A percentile compares a stretch with the other conserved stretches of the same genome.
phyloP scores from a whole-genome alignment of 1,140 invertebrate genomes.

The Drosophila tristis region DNA sequence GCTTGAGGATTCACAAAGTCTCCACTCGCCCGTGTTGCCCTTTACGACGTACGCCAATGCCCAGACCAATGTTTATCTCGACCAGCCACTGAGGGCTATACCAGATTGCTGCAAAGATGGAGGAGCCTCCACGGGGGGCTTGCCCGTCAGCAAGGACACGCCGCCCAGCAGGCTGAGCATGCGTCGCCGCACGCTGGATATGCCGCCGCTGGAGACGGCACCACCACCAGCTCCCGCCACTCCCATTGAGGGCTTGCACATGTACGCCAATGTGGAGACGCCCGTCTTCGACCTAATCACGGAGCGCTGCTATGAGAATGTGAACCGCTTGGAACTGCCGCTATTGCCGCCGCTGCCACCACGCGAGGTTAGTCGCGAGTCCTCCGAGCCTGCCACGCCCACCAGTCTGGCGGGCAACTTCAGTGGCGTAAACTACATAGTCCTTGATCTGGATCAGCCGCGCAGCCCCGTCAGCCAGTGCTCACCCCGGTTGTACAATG shows the following conservation, averaged over 20 bases:
- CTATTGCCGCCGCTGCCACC: conserved; percentile 43
- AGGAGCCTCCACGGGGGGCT: conserved; percentile 48
- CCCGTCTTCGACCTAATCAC: conserved; percentile 46
- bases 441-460: conserved; percentile 80
- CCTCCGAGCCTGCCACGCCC: conserved; percentile 45
- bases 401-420: conserved; percentile 30
- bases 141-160: conserved; percentile 19
- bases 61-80: conserved; percentile 67
- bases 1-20: conserved; percentile 85
- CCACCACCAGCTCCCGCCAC: conserved; percentile 47
- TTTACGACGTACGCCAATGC: conserved; percentile 46
- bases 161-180: conserved; percentile 23
- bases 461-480: conserved; percentile 27
- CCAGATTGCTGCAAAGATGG: conserved; percentile 66
- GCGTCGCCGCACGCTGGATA: conserved; percentile 58
- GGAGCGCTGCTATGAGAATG: conserved; percentile 77
- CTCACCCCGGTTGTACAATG: conserved; percentile 65
- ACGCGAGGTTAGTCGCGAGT: conserved; percentile 21
- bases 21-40: conserved; percentile 56
- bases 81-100: conserved; percentile 73
- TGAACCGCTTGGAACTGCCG: conserved; percentile 67
- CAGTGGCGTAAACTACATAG: conserved; percentile 76
- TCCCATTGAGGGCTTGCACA: conserved; percentile 55
- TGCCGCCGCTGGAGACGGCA: conserved; percentile 84
- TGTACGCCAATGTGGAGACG: conserved; percentile 76